Conservation (phyloP, 2,888 invertebrate species). For the Halocaridina rubra region DNA sequence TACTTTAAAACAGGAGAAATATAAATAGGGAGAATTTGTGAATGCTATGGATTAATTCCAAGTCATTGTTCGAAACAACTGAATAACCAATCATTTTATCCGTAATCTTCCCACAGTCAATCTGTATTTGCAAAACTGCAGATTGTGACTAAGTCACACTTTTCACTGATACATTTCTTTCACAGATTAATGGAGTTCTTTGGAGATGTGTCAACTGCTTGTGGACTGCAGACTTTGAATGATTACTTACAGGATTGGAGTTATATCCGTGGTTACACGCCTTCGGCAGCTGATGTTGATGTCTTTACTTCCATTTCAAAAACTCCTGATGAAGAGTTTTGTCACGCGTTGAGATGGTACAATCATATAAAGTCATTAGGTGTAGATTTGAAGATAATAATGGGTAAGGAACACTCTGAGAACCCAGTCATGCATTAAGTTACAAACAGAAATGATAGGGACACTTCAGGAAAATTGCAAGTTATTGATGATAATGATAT, state of each 20-base stretch:
- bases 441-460: background rate
- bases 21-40: too few relatives aligned
- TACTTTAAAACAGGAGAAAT: too few relatives aligned
- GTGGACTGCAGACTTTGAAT: conserved; percentile 86
- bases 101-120: too few relatives aligned
- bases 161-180: too few relatives aligned
- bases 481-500: conserved; percentile 77
- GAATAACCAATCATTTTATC: too few relatives aligned
- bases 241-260: conserved; percentile 84
- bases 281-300: conserved; percentile 34
- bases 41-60: too few relatives aligned
- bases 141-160: too few relatives aligned
- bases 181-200: conserved; percentile 69
- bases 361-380: conserved; percentile 91
- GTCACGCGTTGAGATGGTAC: conserved; percentile 90
- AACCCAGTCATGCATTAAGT: conserved; percentile 18
- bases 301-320: conserved; percentile 25
- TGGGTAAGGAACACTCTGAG: conserved; percentile 69
- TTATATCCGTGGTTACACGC: conserved; percentile 81
- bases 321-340: conserved; percentile 76
- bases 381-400: conserved; percentile 76
- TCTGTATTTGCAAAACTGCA: too few relatives aligned
- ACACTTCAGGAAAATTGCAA: too few relatives aligned
- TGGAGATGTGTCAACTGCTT: conserved; percentile 86
- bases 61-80: too few relatives aligned